Evolutionary conservation across 2,113 vertebrate genomes (phyloP).

Genomic region (Nothocercus julius): DNA sequence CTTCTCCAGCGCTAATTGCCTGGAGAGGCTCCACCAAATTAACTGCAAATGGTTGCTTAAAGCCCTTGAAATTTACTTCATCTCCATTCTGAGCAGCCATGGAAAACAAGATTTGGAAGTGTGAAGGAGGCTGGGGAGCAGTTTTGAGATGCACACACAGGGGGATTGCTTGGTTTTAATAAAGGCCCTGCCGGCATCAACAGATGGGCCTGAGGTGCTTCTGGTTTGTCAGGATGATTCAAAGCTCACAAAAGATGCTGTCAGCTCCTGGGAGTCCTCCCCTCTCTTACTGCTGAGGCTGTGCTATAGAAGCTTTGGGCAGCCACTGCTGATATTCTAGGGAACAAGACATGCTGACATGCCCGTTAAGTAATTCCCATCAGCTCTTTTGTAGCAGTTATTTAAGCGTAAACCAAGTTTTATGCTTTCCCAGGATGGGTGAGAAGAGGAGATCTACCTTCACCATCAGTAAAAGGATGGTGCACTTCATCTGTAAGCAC

Average conservation of each 20-base stretch:
- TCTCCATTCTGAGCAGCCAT: background rate
- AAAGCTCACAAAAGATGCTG: background rate
- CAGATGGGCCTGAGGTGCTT: background rate
- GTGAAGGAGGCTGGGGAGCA: constrained; percentile 5
- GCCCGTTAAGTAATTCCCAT: background rate
- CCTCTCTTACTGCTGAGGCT: accelerated
- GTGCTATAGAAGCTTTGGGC: background rate
- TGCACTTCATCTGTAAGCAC: background rate
- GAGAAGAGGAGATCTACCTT: background rate
- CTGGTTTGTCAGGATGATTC: background rate
- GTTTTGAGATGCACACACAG: accelerated
- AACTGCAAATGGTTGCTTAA: background rate
- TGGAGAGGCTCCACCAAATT: background rate
- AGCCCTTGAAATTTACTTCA: background rate
- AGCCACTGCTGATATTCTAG: background rate
- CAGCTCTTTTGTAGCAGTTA: background rate
- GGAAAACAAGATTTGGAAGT: background rate
- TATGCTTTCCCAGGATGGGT: accelerated
- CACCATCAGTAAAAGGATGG: background rate
- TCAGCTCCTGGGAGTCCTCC: background rate
- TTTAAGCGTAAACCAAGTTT: background rate
- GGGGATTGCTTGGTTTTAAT: background rate
- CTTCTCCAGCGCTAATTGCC: background rate
- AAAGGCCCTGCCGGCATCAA: background rate
- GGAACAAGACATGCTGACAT: background rate